Percentiles rank a stretch among this genome's conserved stretches.
These are phyloP conservation scores for Drosophila sp. DNA, from an alignment of 1,140 invertebrate species.

Conservation along the genomic window DNA sequence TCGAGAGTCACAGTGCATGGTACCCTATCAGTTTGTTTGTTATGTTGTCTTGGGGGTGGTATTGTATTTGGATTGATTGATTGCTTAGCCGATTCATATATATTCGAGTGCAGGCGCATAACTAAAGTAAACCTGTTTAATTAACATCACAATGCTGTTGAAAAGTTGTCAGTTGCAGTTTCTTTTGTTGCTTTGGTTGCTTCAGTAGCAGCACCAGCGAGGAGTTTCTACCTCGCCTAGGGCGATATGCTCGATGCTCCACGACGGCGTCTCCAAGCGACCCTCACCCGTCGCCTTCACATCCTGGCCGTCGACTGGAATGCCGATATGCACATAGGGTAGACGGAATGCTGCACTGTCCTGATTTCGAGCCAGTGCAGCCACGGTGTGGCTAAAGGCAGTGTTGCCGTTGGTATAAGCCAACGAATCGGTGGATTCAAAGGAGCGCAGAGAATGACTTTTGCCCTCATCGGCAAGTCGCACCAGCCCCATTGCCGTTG, in stretches of 20 bases:
- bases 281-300: slow-evolving; percentile 86
- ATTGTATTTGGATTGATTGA: slow-evolving; percentile 38
- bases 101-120: slow-evolving; percentile 57
- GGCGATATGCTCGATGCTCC: slow-evolving; percentile 87
- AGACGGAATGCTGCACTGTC: slow-evolving; percentile 64
- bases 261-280: slow-evolving; percentile 86
- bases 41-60: slow-evolving; percentile 33
- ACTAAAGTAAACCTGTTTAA: slow-evolving; percentile 69
- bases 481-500: slow-evolving; percentile 87
- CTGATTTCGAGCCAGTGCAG: slow-evolving; percentile 50
- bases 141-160: slow-evolving; percentile 68
- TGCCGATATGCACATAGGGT: slow-evolving; percentile 75
- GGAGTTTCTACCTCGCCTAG: slow-evolving; percentile 86
- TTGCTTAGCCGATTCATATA: slow-evolving; percentile 54
- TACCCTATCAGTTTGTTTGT: slow-evolving; percentile 56
- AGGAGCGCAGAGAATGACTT: slow-evolving; percentile 85
- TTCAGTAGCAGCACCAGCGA: slow-evolving; percentile 86
- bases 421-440: slow-evolving; percentile 85
- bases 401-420: slow-evolving; percentile 80
- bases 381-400: slow-evolving; percentile 61
- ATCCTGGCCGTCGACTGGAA: slow-evolving; percentile 84
- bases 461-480: slow-evolving; percentile 85
- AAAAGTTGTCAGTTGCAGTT: slow-evolving; percentile 7
- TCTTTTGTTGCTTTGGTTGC: slow-evolving; percentile 1
- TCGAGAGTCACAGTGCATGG: slow-evolving; percentile 1